Base-by-base conservation (phyloP, 1,140 invertebrate genomes). In the Helicoverpa zea region DNA sequence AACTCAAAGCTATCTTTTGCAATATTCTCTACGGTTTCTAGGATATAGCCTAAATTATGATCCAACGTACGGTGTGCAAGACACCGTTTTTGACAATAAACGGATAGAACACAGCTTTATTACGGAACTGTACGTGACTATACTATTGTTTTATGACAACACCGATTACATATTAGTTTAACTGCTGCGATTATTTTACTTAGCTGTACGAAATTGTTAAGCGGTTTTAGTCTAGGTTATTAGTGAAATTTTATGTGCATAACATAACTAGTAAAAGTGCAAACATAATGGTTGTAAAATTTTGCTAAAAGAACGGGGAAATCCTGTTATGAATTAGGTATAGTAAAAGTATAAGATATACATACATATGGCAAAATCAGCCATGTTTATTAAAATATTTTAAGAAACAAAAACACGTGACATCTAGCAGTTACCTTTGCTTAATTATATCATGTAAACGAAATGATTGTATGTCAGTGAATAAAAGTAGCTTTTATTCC, bases 11-110 rank as follows among this genome's bases (percentile, higher is more conserved):
- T 43, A 18, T n/a, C n/a, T 68, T 49, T 72, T 54, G 23, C 68
- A 29, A 72, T 23, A 72, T 18, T 23, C 10, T 4, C 4, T 72
- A 51, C 68, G 68, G 49, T 54, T 72, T 54, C 47, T 72, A 72
- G 18, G 68, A 72, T 72, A 18, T 54, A 52, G 30, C 49, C 68
- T 72, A 54, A 51, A 51, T 52, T 51, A 18, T 30, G 12, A 18
- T 30, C 29, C 12, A 54, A 54, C 49, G 12, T 52, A 2, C 49
- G 5, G 13, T 72, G 68, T 52, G 12, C 13, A 3, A 72, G 68
- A 54, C 29, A 18, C 4, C 18, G 30, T 72, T 54, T 72, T 72
- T 72, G 68, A 72, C 68, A 72, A 72, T 72, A 72, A 72, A 72
- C 68, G 11, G 18, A 72, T 72, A 23, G 16, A 72, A 52, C 68